Conservation (phyloP, 2,113 vertebrate species). For the Motacilla alba region DNA sequence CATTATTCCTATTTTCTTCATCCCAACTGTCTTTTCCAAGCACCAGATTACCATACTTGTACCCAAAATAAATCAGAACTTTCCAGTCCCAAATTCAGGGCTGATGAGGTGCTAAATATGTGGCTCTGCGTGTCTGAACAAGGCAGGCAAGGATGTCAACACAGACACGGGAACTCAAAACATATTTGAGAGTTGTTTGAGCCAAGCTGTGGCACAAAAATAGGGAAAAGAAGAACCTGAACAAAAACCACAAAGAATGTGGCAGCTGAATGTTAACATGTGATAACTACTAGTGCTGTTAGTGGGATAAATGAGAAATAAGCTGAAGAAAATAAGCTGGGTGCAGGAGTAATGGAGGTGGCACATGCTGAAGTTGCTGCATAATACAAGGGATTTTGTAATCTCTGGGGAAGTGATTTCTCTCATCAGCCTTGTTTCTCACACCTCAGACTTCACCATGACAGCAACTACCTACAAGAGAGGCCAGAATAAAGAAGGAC, state of each 20-base stretch:
- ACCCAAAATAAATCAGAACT: neutral
- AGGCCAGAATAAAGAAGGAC: neutral
- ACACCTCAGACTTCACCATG: neutral
- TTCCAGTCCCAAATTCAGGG: neutral
- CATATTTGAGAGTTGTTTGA: neutral
- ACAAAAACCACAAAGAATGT: neutral
- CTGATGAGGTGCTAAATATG: neutral
- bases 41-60: neutral
- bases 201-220: neutral
- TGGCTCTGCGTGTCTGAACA: neutral
- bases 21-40: neutral
- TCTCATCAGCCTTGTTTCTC: neutral
- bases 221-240: neutral
- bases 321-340: neutral
- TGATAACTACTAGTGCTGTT: neutral
- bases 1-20: neutral
- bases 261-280: neutral
- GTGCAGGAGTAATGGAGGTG: neutral
- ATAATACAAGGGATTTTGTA: neutral
- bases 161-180: neutral
- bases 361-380: neutral
- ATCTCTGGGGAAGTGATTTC: neutral
- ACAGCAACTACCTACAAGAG: neutral
- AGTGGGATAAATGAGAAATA: neutral
- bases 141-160: neutral